Conservation (phyloP, 2,797 vertebrate species). For the Hypotaenidia philippensis region DNA sequence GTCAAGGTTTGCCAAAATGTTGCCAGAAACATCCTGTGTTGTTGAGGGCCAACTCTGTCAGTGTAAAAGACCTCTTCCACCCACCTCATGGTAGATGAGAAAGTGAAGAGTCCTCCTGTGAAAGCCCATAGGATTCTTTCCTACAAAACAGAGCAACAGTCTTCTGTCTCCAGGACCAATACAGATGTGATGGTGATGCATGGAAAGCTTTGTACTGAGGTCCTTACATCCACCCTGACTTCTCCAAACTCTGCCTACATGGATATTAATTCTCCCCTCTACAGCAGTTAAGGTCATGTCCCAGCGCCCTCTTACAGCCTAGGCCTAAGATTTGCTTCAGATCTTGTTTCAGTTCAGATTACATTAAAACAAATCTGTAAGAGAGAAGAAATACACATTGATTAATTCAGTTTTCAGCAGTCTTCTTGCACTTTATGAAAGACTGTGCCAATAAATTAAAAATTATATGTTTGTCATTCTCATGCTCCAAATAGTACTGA, state of each 20-base stretch:
- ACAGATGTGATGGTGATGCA: not conserved
- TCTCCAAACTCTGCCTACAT: not conserved
- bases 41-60: not conserved
- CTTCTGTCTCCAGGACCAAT: not conserved
- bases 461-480: not conserved
- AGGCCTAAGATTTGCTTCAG: not conserved
- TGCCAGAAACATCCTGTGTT: not conserved
- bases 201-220: not conserved
- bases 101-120: not conserved
- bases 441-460: not conserved
- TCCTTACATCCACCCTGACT: not conserved
- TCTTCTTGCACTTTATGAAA: not conserved
- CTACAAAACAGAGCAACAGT: not conserved
- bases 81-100: not conserved
- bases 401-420: not conserved
- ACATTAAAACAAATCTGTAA: not conserved
- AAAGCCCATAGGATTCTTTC: not conserved
- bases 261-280: not conserved
- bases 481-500: not conserved
- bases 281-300: not conserved
- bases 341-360: not conserved
- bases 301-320: not conserved
- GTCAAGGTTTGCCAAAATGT: not conserved
- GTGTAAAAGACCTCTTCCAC: not conserved
- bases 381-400: not conserved